Base-by-base conservation (phyloP, 2,888 invertebrate genomes). In the Erebia aethiops region DNA sequence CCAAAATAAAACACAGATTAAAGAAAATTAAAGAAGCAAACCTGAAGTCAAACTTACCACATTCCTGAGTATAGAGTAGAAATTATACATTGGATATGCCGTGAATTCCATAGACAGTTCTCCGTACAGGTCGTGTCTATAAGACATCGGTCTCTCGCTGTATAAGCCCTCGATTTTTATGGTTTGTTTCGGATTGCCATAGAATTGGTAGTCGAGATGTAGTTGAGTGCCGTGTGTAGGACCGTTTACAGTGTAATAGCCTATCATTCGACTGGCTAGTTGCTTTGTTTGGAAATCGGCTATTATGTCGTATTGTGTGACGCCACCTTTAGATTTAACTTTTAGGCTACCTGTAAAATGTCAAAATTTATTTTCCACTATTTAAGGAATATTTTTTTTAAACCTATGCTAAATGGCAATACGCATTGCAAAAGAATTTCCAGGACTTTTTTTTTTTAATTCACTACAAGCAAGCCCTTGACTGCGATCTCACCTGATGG, bases 251-350 rank as follows among this genome's bases (percentile, higher is more conserved):
- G 95, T 94, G 67, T 97, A 94, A 82, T 97, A 97, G 0, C 97
- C 97, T 49, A 94, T 90, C n/a, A 97, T 87, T 75, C 95, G 94
- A 62, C 97, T 97, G 69, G 95, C 95, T 0, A 97, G 89, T 75
- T 96, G 95, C 79, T 96, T 97, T 0, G 97, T 97, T 89, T 96
- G 95, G 81, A 97, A 97, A 64, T 95, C 95, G 11, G 97, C 86
- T 73, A 96, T 94, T 10, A 97, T 95, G 76, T 97, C 97, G 81
- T 96, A 96, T 82, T 97, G 97, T 0, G 95, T 95, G 26, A 97
- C 95, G 2, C 96, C 96, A 21, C 89, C 86, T 82, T 90, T 92
- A 5, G 89, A 79, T 81, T 88, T 90, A 10, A 88, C 86, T 84
- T 90, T 89, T 69, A 91, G 79, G 51, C 85, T 82, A 13, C 89